Percentiles rank a stretch among this genome's conserved stretches.
These are phyloP conservation scores for Girardia tigrina DNA, from an alignment of 2,888 invertebrate genomes.

Conservation along the genomic window DNA sequence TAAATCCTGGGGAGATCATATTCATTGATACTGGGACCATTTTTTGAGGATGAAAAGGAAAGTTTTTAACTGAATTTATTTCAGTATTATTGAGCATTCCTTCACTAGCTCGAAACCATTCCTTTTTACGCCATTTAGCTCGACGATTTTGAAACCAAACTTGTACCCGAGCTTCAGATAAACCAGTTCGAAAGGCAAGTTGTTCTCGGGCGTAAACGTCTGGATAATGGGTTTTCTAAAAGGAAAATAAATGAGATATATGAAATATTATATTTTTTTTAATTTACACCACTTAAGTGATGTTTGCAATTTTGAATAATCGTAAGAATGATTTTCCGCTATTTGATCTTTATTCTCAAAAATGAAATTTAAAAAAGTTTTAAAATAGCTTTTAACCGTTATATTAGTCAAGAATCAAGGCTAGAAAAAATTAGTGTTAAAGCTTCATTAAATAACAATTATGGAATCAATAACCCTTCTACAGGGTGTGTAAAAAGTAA, in stretches of 20 bases:
- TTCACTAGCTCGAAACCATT: slow-evolving; percentile 40
- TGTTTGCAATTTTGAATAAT: too few species aligned
- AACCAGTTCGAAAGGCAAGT: slow-evolving; percentile 47
- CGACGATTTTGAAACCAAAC: slow-evolving; percentile 50
- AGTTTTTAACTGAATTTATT: slow-evolving; percentile 10
- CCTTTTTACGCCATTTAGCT: slow-evolving; percentile 50
- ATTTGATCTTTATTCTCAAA: too few species aligned
- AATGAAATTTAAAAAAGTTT: too few species aligned
- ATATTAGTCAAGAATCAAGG: too few species aligned
- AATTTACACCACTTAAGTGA: too few species aligned
- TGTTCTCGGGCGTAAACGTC: slow-evolving; percentile 51
- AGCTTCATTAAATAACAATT: too few species aligned
- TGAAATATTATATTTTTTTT: background rate
- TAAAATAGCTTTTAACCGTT: too few species aligned
- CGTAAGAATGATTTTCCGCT: too few species aligned
- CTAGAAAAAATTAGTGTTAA: too few species aligned
- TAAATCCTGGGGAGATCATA: background rate
- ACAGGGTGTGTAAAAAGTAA: too few species aligned
- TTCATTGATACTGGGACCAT: background rate
- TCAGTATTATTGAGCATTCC: background rate
- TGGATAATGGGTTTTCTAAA: slow-evolving; percentile 50
- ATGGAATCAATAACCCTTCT: too few species aligned
- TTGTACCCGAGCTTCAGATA: slow-evolving; percentile 50
- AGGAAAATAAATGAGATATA: background rate
- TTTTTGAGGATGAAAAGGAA: background rate